These are phyloP conservation scores for Luperina nickerlii DNA, from an alignment of 2,888 invertebrate species.

Conservation along the genomic window DNA sequence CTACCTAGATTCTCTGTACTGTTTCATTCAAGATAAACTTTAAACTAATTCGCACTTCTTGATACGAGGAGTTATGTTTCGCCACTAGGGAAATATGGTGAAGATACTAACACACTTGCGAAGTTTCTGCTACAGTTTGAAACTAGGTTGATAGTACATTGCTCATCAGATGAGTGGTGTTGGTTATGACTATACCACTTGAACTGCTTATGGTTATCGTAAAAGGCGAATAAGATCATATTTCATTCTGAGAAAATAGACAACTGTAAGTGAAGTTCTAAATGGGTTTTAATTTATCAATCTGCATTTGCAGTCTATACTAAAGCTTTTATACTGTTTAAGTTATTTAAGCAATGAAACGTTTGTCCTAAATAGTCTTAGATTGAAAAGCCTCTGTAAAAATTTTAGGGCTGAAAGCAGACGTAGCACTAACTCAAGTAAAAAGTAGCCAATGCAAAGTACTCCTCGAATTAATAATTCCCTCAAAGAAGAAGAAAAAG, in stretches of 20 bases:
- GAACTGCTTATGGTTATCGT: slow-evolving; percentile 12
- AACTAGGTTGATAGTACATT: slow-evolving; percentile 51
- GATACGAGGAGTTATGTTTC: slow-evolving; percentile 26
- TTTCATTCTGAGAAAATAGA: background rate
- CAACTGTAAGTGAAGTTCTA: background rate
- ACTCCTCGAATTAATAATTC: slow-evolving; percentile 12
- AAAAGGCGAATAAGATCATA: background rate
- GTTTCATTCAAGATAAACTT: slow-evolving; percentile 32
- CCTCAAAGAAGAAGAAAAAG: background rate
- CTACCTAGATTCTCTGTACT: background rate
- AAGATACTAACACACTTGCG: slow-evolving; percentile 47
- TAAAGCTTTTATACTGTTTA: background rate
- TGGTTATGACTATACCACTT: slow-evolving; percentile 19
- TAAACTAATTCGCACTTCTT: slow-evolving; percentile 40
- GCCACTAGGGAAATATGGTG: slow-evolving; percentile 50
- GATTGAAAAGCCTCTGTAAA: too few relatives aligned
- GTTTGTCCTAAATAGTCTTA: background rate
- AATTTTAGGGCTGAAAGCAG: background rate
- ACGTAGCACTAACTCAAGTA: background rate
- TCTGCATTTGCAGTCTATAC: background rate
- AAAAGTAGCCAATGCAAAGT: background rate
- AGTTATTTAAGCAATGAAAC: background rate
- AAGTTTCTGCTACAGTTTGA: slow-evolving; percentile 33
- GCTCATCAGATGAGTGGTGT: slow-evolving; percentile 16
- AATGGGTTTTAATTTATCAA: slow-evolving; percentile 19